Percentiles rank a stretch among this genome's conserved stretches.
Evolutionary conservation across 2,113 vertebrate species (phyloP).

Genomic region (Myotis lucifugus): DNA sequence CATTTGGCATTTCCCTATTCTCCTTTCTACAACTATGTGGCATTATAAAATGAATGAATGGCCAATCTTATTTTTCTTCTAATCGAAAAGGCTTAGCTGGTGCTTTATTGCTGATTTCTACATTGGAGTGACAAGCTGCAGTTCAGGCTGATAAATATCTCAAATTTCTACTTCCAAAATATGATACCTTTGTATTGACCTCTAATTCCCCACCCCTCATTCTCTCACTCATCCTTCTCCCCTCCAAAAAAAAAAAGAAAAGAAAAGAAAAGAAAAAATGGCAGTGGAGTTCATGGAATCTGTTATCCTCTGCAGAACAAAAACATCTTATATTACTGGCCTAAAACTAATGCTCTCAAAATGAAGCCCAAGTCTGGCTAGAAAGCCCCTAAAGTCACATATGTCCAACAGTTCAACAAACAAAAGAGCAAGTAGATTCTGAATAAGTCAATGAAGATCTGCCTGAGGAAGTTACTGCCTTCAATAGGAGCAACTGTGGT

Average conservation of each 20-base stretch:
- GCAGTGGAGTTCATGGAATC: neutral
- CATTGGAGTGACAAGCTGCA: neutral
- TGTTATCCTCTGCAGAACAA: neutral
- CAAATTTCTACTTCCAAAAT: neutral
- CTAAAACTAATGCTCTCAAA: neutral
- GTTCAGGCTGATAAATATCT: neutral
- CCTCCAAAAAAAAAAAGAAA: neutral
- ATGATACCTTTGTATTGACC: neutral
- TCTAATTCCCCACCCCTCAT: neutral
- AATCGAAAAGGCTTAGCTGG: neutral
- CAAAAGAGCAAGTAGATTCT: neutral
- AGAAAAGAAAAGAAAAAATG: neutral
- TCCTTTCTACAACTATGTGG: neutral
- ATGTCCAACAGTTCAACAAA: neutral
- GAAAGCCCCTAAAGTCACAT: neutral
- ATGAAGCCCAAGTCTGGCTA: neutral
- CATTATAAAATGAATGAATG: neutral
- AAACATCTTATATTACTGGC: neutral
- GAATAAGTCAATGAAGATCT: neutral
- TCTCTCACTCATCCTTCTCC: neutral
- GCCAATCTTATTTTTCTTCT: neutral
- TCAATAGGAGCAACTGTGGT: neutral
- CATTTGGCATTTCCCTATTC: neutral
- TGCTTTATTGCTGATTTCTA: neutral
- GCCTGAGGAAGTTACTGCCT: neutral